Percentiles rank a stretch among this genome's conserved stretches.
Conservation (phyloP, 2,888 invertebrate species). For the Drosophila borealis region DNA sequence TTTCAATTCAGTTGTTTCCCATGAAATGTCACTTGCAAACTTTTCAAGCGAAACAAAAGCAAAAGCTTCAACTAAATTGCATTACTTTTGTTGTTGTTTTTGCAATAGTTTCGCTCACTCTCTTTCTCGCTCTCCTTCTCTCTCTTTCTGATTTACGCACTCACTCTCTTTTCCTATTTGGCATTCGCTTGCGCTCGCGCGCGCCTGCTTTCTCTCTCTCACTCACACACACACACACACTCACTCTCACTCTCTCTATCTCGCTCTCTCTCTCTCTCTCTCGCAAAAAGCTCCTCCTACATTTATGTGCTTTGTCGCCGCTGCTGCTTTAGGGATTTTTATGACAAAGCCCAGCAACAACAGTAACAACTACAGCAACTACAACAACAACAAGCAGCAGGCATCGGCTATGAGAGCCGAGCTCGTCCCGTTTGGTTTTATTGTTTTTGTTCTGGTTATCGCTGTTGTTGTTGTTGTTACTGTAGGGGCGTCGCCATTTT, state of each 20-base stretch:
- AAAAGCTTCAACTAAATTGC: constrained; percentile 52
- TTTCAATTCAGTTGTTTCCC: constrained; percentile 42
- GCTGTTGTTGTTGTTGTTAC: constrained; percentile 10
- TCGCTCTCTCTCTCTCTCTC: constrained; percentile 2
- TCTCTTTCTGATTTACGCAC: background rate
- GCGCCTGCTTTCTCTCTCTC: background rate
- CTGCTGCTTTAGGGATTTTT: constrained; percentile 73
- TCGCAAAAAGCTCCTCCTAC: constrained; percentile 68
- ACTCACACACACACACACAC: background rate
- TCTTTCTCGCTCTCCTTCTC: background rate
- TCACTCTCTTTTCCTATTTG: constrained; percentile 16
- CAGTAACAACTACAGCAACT: constrained; percentile 18
- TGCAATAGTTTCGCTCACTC: constrained; percentile 42
- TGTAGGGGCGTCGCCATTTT: constrained; percentile 70
- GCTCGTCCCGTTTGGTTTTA: background rate
- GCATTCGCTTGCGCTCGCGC: constrained; percentile 37
- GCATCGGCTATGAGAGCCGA: constrained; percentile 38
- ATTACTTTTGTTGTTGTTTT: constrained; percentile 35
- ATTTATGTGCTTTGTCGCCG: constrained; percentile 57
- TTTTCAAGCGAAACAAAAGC: constrained; percentile 32
- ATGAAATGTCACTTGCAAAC: constrained; percentile 53
- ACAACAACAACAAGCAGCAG: constrained; percentile 13
- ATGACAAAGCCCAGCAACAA: constrained; percentile 45
- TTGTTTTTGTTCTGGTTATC: constrained; percentile 8
- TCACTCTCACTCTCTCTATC: constrained; percentile 1